These are phyloP conservation scores for Chaetodon auriga DNA, from an alignment of 2,113 vertebrate species.

Conservation along the genomic window DNA sequence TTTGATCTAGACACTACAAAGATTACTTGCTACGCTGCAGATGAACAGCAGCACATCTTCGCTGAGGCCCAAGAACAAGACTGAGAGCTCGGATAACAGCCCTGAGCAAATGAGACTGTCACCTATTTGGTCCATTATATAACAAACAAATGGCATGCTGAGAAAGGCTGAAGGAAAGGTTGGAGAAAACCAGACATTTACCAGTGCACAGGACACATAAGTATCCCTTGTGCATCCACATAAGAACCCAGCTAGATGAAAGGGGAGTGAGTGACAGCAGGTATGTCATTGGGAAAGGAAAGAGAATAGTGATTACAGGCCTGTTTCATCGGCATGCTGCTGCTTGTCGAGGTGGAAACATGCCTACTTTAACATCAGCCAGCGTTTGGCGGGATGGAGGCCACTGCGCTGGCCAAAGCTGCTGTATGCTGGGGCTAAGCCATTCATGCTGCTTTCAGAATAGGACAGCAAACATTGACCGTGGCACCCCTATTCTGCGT, in stretches of 20 bases:
- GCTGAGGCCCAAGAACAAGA: conserved; percentile 56
- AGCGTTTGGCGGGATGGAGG: conserved; percentile 67
- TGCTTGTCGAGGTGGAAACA: conserved; percentile 58
- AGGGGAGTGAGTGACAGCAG: conserved; percentile 55
- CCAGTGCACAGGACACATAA: conserved; percentile 11
- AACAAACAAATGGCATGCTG: conserved; percentile 67
- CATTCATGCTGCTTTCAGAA: conserved; percentile 63
- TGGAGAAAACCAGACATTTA: conserved; percentile 52
- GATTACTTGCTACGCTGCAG: conserved; percentile 56
- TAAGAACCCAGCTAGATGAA: conserved; percentile 51
- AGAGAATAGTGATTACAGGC: conserved; percentile 51
- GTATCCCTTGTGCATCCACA: conserved; percentile 23
- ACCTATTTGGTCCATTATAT: conserved; percentile 72
- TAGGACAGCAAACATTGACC: conserved; percentile 72
- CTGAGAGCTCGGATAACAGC: conserved; percentile 75
- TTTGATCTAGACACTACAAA: conserved; percentile 78
- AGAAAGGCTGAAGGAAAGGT: conserved; percentile 43
- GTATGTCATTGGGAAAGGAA: conserved; percentile 62
- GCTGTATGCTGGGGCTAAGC: conserved; percentile 66
- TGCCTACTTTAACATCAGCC: conserved; percentile 64
- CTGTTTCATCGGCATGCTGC: conserved; percentile 46
- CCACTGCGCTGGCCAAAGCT: conserved; percentile 54
- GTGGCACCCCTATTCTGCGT: conserved; percentile 43
- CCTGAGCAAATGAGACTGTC: conserved; percentile 66
- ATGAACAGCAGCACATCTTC: conserved; percentile 71